These are phyloP conservation scores for Esperia sulphurella DNA, from an alignment of 2,888 invertebrate genomes.

Conservation along the genomic window DNA sequence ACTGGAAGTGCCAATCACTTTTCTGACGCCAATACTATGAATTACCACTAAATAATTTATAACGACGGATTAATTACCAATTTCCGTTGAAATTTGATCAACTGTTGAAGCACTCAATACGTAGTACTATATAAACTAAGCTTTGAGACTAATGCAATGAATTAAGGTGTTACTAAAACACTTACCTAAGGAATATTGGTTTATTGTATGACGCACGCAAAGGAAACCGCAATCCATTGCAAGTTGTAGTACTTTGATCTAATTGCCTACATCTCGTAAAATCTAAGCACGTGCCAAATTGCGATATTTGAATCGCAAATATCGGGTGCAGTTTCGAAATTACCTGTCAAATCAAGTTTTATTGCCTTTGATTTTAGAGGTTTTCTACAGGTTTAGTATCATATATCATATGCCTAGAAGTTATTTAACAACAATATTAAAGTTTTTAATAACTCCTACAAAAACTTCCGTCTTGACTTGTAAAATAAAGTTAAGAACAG, in stretches of 20 bases:
- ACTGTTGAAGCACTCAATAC: constrained; percentile 4
- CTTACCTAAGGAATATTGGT: not conserved
- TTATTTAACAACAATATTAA: no score
- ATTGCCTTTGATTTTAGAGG: not conserved
- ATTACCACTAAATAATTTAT: constrained; percentile 1
- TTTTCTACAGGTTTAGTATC: no score
- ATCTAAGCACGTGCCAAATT: constrained; percentile 35
- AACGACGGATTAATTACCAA: not conserved
- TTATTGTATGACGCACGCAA: constrained; percentile 1
- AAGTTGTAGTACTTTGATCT: constrained; percentile 30
- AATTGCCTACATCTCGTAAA: constrained; percentile 48
- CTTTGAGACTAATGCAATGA: not conserved
- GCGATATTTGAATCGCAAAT: no score
- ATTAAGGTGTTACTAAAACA: not conserved
- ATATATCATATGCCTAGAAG: no score
- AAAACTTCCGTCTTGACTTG: not conserved
- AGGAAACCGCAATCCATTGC: constrained; percentile 24
- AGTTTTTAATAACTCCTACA: no score
- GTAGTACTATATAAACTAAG: not conserved
- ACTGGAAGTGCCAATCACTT: constrained; percentile 17
- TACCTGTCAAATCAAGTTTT: no score
- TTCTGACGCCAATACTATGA: constrained; percentile 3
- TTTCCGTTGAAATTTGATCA: constrained; percentile 3
- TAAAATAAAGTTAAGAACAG: constrained; percentile 12
- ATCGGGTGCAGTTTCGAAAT: no score